These are phyloP conservation scores for Baronia brevicornis DNA, from an alignment of 2,888 invertebrate species.

Conservation along the genomic window DNA sequence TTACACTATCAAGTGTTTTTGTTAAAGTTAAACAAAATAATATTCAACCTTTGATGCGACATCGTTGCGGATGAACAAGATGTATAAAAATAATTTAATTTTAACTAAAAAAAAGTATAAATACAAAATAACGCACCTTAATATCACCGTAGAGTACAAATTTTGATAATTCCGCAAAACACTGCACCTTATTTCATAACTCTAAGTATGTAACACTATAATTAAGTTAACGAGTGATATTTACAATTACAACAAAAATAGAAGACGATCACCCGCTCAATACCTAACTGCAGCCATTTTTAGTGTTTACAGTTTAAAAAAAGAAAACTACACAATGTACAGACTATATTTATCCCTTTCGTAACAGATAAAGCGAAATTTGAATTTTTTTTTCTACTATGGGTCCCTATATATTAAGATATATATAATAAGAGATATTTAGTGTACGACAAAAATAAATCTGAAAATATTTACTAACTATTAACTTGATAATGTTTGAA, in stretches of 20 bases:
- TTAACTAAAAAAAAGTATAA: slow-evolving; percentile 1
- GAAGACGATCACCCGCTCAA: slow-evolving; percentile 17
- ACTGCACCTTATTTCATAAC: slow-evolving; percentile 24
- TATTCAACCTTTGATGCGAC: slow-evolving; percentile 4
- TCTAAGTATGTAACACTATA: slow-evolving; percentile 18
- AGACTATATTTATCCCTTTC: too few species aligned
- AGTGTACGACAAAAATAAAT: too few species aligned
- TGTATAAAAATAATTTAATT: slow-evolving; percentile 8
- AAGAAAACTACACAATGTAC: too few species aligned
- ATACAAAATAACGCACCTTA: slow-evolving; percentile 18
- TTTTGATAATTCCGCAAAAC: slow-evolving; percentile 15
- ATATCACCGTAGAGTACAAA: slow-evolving; percentile 14
- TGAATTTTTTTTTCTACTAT: too few species aligned
- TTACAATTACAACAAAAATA: slow-evolving; percentile 22
- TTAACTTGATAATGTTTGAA: too few species aligned
- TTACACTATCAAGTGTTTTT: neutral
- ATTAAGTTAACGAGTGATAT: slow-evolving; percentile 22
- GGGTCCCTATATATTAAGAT: too few species aligned
- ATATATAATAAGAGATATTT: too few species aligned
- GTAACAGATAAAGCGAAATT: too few species aligned
- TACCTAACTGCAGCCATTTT: slow-evolving; percentile 23
- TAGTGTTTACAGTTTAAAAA: slow-evolving; percentile 18
- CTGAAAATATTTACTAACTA: too few species aligned
- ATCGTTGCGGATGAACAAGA: slow-evolving; percentile 4
- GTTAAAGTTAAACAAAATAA: slow-evolving; percentile 4